Evolutionary conservation across 2,888 invertebrate genomes (phyloP).

Genomic region (Drosophila mercatorum): DNA sequence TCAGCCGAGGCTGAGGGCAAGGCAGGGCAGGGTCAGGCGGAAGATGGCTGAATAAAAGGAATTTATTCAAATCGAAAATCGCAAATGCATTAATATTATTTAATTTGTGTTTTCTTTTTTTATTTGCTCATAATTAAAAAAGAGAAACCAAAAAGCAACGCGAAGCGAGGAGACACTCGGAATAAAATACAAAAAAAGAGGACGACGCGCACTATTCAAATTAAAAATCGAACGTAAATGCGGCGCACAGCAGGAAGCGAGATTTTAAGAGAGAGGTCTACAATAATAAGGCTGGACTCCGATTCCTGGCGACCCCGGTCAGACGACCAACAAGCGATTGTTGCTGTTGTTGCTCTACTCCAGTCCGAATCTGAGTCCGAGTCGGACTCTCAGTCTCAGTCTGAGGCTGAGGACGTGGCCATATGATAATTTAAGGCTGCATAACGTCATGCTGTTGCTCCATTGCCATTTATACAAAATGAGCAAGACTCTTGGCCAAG

Average conservation of each 20-base stretch:
- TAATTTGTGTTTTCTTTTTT: conserved; percentile 59
- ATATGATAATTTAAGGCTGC: conserved; percentile 81
- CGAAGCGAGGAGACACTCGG: conserved; percentile 10
- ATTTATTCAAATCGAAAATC: conserved; percentile 75
- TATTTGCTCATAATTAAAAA: conserved; percentile 73
- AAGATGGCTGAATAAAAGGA: conserved; percentile 37
- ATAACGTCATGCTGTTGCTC: conserved; percentile 80
- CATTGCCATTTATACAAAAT: conserved; percentile 78
- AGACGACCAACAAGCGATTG: conserved; percentile 54
- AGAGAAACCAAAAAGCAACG: conserved; percentile 9
- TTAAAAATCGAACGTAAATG: conserved; percentile 82
- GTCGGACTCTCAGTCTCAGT: neutral
- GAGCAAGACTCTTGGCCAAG: conserved; percentile 27
- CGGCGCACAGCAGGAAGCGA: conserved; percentile 76
- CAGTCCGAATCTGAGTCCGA: conserved; percentile 13
- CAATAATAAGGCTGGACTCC: conserved; percentile 40
- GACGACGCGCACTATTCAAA: conserved; percentile 71
- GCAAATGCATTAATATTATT: conserved; percentile 79
- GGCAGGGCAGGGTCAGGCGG: neutral
- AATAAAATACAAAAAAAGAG: conserved; percentile 27
- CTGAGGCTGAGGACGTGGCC: conserved; percentile 42
- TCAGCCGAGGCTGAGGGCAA: too few relatives aligned
- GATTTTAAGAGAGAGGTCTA: conserved; percentile 42
- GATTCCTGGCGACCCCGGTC: conserved; percentile 45
- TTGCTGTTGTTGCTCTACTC: conserved; percentile 37